Conservation (phyloP, 1,140 invertebrate species). For the Scylla paramamosain region DNA sequence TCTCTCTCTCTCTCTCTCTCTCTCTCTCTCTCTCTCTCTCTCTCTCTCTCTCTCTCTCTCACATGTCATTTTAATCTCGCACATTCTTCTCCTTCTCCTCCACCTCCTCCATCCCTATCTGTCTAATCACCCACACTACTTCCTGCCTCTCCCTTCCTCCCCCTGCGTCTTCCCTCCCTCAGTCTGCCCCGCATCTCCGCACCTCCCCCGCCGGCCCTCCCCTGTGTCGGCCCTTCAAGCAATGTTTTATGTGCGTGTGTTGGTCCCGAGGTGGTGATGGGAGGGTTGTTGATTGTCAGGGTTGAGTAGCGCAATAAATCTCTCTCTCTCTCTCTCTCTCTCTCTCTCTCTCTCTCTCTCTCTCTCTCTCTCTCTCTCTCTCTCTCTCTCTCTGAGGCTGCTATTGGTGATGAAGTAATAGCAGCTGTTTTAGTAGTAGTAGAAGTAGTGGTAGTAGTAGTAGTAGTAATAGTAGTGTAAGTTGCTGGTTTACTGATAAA, state of each 20-base stretch:
- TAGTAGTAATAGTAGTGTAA: not conserved
- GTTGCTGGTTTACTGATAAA: not conserved
- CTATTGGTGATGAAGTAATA: not conserved
- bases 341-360: slow-evolving; percentile 38
- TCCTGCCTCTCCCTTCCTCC: not conserved
- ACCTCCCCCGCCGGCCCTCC: slow-evolving; percentile 40
- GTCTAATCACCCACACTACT: not conserved
- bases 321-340: slow-evolving; percentile 33
- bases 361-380: slow-evolving; percentile 47
- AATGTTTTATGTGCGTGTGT: not conserved
- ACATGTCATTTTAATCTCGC: not conserved
- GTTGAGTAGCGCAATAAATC: too few relatives aligned
- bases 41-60: slow-evolving; percentile 17
- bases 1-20: not conserved
- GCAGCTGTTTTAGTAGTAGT: not conserved
- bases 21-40: slow-evolving; percentile 27
- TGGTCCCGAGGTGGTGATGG: slow-evolving; percentile 15
- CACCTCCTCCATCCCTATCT: not conserved
- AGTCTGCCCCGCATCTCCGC: slow-evolving; percentile 7
- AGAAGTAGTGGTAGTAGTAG: not conserved
- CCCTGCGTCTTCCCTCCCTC: not conserved
- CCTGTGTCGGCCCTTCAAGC: slow-evolving; percentile 11
- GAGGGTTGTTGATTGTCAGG: not conserved
- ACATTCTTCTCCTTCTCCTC: not conserved
- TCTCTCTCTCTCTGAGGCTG: not conserved